phyloP scores from a whole-genome alignment of 2,888 invertebrate species.

The Cantharis rufa region DNA sequence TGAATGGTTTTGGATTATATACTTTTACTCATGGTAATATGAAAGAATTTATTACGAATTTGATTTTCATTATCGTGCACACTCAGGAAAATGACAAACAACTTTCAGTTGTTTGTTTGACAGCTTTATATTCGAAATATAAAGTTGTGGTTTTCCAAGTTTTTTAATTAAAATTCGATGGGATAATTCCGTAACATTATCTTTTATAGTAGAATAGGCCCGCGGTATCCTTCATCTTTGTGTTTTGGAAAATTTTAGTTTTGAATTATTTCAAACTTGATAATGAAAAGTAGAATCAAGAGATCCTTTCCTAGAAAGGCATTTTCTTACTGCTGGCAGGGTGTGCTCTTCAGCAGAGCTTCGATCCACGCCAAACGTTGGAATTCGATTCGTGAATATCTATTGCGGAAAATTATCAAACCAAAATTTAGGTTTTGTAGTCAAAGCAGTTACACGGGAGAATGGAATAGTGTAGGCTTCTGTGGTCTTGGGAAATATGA shows the following conservation, averaged over 20 bases:
- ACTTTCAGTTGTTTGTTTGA: background rate
- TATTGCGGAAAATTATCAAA: background rate
- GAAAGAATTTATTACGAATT: background rate
- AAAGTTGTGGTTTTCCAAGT: background rate
- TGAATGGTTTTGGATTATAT: slow-evolving; percentile 66
- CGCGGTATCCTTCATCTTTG: background rate
- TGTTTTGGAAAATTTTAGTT: background rate
- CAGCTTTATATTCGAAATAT: background rate
- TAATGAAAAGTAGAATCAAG: background rate
- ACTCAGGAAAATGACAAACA: background rate
- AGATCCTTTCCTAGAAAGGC: background rate
- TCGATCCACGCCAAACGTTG: background rate
- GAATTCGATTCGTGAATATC: background rate
- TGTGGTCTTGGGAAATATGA: background rate
- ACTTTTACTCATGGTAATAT: slow-evolving; percentile 59
- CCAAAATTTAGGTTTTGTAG: background rate
- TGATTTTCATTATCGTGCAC: background rate
- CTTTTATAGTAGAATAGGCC: background rate
- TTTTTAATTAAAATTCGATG: background rate
- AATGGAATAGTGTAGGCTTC: background rate
- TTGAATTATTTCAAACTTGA: background rate
- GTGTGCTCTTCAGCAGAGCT: background rate
- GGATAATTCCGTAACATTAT: background rate
- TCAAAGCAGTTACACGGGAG: background rate
- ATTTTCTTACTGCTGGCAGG: background rate